Evolutionary conservation across 2,888 invertebrate genomes (phyloP).

Genomic region (Eupithecia tripunctaria): DNA sequence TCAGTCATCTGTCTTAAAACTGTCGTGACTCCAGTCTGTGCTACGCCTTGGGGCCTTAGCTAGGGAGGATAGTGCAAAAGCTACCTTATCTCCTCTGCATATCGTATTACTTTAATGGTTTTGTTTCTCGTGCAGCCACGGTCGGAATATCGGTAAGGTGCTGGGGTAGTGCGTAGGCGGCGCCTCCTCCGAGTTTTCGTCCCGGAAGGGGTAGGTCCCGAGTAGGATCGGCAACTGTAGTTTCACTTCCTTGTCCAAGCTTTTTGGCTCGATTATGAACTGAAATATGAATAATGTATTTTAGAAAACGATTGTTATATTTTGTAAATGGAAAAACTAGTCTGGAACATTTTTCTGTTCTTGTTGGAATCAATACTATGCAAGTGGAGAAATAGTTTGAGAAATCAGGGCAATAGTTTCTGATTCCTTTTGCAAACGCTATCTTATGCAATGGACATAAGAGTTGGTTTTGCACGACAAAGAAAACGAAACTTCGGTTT

Average conservation of each 20-base stretch:
- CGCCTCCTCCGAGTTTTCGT: conserved; percentile 86
- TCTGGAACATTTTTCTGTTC: not conserved
- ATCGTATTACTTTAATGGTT: conserved; percentile 55
- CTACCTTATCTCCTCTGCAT: not conserved
- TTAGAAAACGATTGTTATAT: not conserved
- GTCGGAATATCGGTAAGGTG: conserved; percentile 94
- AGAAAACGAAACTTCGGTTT: too few species aligned
- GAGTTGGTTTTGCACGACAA: too few species aligned
- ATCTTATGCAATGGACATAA: too few species aligned
- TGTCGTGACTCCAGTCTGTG: too few species aligned
- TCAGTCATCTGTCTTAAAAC: too few species aligned
- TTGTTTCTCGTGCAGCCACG: conserved; percentile 91
- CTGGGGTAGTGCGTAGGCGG: conserved; percentile 95
- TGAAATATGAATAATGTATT: conserved; percentile 62
- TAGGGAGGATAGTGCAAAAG: not conserved
- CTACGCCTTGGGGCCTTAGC: too few species aligned
- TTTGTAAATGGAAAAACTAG: not conserved
- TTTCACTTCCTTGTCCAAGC: conserved; percentile 95
- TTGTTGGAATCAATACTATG: not conserved
- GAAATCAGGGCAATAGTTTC: too few species aligned
- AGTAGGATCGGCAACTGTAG: conserved; percentile 95
- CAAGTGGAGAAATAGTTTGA: too few species aligned
- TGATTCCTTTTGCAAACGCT: too few species aligned
- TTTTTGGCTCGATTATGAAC: conserved; percentile 96
- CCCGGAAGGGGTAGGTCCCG: conserved; percentile 94